Base-by-base conservation (phyloP, 2,797 vertebrate species). In the Siniperca obscura region DNA sequence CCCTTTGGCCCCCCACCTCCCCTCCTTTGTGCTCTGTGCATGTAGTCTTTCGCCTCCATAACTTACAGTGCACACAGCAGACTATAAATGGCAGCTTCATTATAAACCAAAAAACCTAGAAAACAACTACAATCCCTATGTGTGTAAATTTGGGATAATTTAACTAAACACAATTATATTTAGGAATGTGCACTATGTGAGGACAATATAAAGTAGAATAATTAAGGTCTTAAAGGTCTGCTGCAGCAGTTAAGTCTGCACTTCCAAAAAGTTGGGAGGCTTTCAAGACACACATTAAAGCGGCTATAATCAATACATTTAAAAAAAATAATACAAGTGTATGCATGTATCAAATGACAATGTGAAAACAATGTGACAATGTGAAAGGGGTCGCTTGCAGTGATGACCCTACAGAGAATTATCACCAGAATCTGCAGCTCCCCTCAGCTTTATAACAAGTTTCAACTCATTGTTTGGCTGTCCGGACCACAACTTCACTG, bases 21-120 rank as follows among this genome's bases (percentile, higher is more conserved):
- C 10, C 12, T 50, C 30, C 21, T 14, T 36, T 60, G 7, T 55
- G 55, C 30, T 25, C 7, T 11, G 21, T 52, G 14, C 4, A 30
- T 17, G 17, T 46, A 13, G 34, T 40, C 11, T 34, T 68, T 69
- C 5, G 2, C 61, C 21, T 67, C n/a, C 1, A 30, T 56, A 25
- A 40, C 52, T 62, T 70, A 30, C 74, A 61, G 40, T 16, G n/a
- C 40, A 71, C 13, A 66, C 19, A 27, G 30, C 46, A 70, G 53
- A 25, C 34, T 53, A 66, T 53, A 53, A 38, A 71, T 16, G 46
- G 79, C 12, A 59, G 57, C 21, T 68, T 55, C 22, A 61, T 46
- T 40, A 56, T 64, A 3, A 40, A 10, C 17, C 13, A 46, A 70
- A 44, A 50, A n/a, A 70, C 10, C 44, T 52, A 74, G 19, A 66